A percentile compares a stretch with the other conserved stretches of the same genome.
Conservation (phyloP, 2,888 invertebrate species). For the Tricholauxania praeusta region DNA sequence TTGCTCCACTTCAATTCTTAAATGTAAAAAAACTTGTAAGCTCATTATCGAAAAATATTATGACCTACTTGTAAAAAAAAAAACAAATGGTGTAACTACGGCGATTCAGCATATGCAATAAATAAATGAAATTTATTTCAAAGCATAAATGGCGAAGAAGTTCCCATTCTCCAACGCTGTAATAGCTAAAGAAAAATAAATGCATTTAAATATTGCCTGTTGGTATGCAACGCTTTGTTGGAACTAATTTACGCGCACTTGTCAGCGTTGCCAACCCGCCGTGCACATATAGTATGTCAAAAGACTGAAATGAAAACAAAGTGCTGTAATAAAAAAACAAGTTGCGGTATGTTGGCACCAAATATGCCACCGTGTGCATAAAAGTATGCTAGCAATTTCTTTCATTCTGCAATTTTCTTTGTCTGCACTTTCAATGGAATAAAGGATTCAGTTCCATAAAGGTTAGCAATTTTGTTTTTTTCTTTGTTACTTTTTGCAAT, state of each 20-base stretch:
- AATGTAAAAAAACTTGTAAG: too few relatives aligned
- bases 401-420: not conserved
- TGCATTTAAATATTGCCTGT: too few relatives aligned
- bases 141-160: too few relatives aligned
- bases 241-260: constrained; percentile 25
- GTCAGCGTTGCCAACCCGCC: constrained; percentile 14
- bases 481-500: not conserved
- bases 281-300: not conserved
- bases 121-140: too few relatives aligned
- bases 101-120: too few relatives aligned
- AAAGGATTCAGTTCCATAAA: not conserved
- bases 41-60: too few relatives aligned
- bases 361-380: not conserved
- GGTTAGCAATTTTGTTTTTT: not conserved
- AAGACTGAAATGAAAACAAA: too few relatives aligned
- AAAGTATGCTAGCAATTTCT: constrained; percentile 12
- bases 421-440: not conserved
- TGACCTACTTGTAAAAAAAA: too few relatives aligned
- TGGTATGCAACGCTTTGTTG: not conserved
- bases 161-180: too few relatives aligned
- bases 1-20: too few relatives aligned
- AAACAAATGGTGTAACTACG: too few relatives aligned
- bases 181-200: too few relatives aligned
- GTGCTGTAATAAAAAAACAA: constrained; percentile 13
- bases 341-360: not conserved